Conservation (phyloP, 2,797 vertebrate genomes). For the Crax fasciolata region DNA sequence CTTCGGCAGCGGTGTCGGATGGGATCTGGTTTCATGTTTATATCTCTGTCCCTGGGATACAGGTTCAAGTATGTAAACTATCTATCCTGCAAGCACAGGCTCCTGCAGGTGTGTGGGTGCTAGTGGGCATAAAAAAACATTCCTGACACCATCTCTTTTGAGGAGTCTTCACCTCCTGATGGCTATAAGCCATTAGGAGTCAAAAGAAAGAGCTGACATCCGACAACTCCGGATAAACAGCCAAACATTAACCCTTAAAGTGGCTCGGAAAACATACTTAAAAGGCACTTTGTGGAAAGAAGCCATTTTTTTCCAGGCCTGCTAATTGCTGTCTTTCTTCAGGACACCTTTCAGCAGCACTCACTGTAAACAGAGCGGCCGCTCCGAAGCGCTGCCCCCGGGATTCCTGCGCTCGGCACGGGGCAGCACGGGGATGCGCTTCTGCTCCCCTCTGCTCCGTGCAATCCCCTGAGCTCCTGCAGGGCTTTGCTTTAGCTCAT, state of each 20-base stretch:
- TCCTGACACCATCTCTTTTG: constrained; percentile 78
- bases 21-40: constrained; percentile 84
- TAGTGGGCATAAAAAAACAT: constrained; percentile 77
- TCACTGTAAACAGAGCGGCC: constrained; percentile 46
- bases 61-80: constrained; percentile 85
- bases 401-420: not conserved
- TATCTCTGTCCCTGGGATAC: constrained; percentile 77
- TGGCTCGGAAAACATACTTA: constrained; percentile 61
- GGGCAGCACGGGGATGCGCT: fast-evolving
- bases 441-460: not conserved
- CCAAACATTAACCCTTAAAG: constrained; percentile 81
- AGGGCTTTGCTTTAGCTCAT: not conserved
- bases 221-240: constrained; percentile 77
- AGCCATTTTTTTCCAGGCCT: constrained; percentile 30
- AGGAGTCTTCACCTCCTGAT: constrained; percentile 72
- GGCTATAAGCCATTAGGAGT: constrained; percentile 73
- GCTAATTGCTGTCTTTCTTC: constrained; percentile 70
- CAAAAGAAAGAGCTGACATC: constrained; percentile 79
- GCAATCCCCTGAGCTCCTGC: not conserved
- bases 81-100: constrained; percentile 62
- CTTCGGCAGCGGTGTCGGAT: not conserved
- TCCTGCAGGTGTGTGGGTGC: constrained; percentile 83
- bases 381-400: not conserved
- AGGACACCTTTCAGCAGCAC: constrained; percentile 57
- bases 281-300: constrained; percentile 73